phyloP scores from a whole-genome alignment of 2,113 vertebrate genomes.

The Nipponia nippon region DNA sequence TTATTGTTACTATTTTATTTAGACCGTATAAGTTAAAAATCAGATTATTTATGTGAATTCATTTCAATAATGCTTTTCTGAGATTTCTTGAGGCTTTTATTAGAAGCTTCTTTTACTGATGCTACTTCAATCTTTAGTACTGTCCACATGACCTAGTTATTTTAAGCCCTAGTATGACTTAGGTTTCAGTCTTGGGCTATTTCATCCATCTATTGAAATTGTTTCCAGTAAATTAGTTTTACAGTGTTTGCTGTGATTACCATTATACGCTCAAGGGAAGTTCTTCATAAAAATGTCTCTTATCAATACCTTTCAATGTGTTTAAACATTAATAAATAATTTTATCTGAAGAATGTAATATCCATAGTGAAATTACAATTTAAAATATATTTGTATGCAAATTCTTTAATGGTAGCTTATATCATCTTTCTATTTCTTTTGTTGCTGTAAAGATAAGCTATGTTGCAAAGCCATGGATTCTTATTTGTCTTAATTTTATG shows the following conservation, averaged over 20 bases:
- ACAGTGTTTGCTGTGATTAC: slow-evolving; percentile 3
- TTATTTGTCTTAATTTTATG: not conserved
- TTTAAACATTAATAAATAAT: not conserved
- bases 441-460: not conserved
- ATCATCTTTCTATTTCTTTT: not conserved
- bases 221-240: slow-evolving; percentile 53
- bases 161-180: slow-evolving; percentile 51
- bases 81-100: not conserved
- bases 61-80: not conserved
- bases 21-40: not conserved
- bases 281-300: not conserved
- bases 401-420: not conserved
- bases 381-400: not conserved
- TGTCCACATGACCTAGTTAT: slow-evolving; percentile 65
- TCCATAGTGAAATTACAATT: not conserved
- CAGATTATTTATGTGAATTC: not conserved
- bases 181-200: slow-evolving; percentile 63
- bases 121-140: slow-evolving; percentile 4
- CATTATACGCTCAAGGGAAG: not conserved
- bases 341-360: not conserved
- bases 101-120: slow-evolving; percentile 22
- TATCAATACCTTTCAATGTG: slow-evolving; percentile 19
- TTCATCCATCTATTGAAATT: slow-evolving; percentile 46
- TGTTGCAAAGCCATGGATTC: not conserved
- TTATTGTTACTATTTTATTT: not conserved